These are phyloP conservation scores for Etheostoma perlongum DNA, from an alignment of 2,797 vertebrate species.

Conservation along the genomic window DNA sequence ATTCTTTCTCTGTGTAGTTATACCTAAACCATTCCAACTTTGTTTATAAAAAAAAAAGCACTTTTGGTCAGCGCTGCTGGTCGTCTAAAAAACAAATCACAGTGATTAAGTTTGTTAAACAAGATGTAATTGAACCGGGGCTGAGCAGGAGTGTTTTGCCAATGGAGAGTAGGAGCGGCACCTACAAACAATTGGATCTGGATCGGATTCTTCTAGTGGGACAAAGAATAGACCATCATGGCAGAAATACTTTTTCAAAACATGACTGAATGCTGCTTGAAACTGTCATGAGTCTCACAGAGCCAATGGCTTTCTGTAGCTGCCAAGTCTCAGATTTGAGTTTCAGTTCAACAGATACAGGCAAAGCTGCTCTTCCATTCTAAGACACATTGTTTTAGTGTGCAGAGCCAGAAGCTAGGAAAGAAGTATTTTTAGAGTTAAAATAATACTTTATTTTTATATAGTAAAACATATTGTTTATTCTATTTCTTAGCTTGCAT, in stretches of 20 bases:
- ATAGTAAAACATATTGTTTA: slow-evolving; percentile 49
- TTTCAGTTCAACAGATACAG: slow-evolving; percentile 15
- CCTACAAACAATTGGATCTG: slow-evolving; percentile 35
- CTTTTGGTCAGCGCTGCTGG: slow-evolving; percentile 92
- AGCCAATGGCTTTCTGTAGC: slow-evolving; percentile 13
- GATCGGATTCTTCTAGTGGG: slow-evolving; percentile 23
- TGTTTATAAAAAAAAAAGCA: slow-evolving; percentile 88
- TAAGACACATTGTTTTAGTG: slow-evolving; percentile 10
- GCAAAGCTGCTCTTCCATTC: slow-evolving; percentile 30
- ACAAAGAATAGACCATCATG: slow-evolving; percentile 22
- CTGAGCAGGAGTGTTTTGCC: slow-evolving; percentile 82
- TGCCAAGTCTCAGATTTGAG: slow-evolving; percentile 20
- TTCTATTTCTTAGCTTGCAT: slow-evolving; percentile 45
- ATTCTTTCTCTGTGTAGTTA: slow-evolving; percentile 62
- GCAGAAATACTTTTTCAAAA: slow-evolving; percentile 13
- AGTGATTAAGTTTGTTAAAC: slow-evolving; percentile 75
- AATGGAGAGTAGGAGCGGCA: slow-evolving; percentile 50
- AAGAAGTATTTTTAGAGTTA: slow-evolving; percentile 46
- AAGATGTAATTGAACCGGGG: slow-evolving; percentile 79
- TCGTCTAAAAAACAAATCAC: slow-evolving; percentile 70
- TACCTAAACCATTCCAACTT: slow-evolving; percentile 90
- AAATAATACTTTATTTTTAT: slow-evolving; percentile 57
- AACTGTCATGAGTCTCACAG: slow-evolving; percentile 5
- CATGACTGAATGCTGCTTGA: slow-evolving; percentile 39
- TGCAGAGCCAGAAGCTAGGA: slow-evolving; percentile 37